Conservation (phyloP, 2,113 vertebrate species). For the Pygathrix nemaeus region DNA sequence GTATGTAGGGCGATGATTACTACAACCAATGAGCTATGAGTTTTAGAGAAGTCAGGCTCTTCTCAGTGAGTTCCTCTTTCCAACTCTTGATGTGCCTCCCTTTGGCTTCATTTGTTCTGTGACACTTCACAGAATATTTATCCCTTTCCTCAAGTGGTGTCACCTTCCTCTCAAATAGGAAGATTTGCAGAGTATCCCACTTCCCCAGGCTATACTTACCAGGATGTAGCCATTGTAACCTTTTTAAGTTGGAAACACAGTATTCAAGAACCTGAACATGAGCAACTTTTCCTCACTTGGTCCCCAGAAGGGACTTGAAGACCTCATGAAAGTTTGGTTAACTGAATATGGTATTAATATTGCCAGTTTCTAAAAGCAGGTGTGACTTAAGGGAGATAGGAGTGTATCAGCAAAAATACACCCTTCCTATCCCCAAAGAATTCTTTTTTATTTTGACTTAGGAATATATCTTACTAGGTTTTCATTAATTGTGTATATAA, state of each 20-base stretch:
- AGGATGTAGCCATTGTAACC: background rate
- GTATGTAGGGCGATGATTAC: background rate
- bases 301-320: background rate
- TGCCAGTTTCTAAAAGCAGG: background rate
- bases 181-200: background rate
- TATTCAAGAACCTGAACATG: background rate
- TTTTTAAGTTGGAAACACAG: background rate
- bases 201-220: background rate
- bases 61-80: background rate
- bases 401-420: background rate
- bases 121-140: background rate
- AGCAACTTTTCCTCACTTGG: background rate
- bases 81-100: background rate
- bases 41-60: background rate
- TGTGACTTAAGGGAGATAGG: background rate
- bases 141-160: background rate
- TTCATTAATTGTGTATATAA: background rate
- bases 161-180: background rate
- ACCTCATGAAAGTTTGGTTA: background rate
- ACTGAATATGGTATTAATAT: background rate
- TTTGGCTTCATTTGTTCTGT: background rate
- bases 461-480: background rate
- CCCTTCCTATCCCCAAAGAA: background rate
- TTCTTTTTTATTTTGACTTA: background rate
- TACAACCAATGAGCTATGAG: background rate